Evolutionary conservation across 2,113 vertebrate species (phyloP), one percentile per base, ranked within the genome.

Genomic region (Kryptolebias marmoratus): DNA sequence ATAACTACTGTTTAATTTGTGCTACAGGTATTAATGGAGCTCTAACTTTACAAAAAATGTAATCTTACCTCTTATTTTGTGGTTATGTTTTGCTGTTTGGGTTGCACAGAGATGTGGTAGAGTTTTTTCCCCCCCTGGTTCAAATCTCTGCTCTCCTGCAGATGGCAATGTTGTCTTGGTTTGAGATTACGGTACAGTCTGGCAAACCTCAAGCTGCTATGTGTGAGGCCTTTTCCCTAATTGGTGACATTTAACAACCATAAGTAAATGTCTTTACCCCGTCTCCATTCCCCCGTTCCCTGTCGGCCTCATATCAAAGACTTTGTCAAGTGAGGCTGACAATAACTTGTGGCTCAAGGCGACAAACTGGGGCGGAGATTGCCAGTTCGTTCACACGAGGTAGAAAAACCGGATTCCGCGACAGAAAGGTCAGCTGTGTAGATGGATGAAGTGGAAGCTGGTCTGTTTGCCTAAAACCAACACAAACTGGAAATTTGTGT

Each of bases 401-500:
- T 73, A 63, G 77, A 80, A 79, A 22, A 45, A 32, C 80, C 76
- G 28, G 28, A 70, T 77, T 84, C 62, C 72, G 75, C 55, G 50
- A 59, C 69, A 48, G 81, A 79, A 64, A 72, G 76, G 84, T 88
- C 86, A 83, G 85, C 70, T 86, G 27, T 60, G 58, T 27, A 82
- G 87, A 91, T 82, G 86, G 87, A 93, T 90, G 90, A 85, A 89
- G 88, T 89, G 88, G 84, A 75, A 78, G 79, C 58, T 83, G 86
- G 90, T 88, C 74, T 88, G 88, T 91, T 93, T 92, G 90, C 75
- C 79, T 88, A 80, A 90, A 89, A 89, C 89, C 90, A 91, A 92
- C 81, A 89, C 80, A 76, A 90, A 87, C 78, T 85, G 86, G 90
- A 91, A 83, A 67, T 86, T 68, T 75, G 88, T 81, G 87, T 90